Conservation (phyloP, 2,797 vertebrate species). For the Scolopax rusticola region DNA sequence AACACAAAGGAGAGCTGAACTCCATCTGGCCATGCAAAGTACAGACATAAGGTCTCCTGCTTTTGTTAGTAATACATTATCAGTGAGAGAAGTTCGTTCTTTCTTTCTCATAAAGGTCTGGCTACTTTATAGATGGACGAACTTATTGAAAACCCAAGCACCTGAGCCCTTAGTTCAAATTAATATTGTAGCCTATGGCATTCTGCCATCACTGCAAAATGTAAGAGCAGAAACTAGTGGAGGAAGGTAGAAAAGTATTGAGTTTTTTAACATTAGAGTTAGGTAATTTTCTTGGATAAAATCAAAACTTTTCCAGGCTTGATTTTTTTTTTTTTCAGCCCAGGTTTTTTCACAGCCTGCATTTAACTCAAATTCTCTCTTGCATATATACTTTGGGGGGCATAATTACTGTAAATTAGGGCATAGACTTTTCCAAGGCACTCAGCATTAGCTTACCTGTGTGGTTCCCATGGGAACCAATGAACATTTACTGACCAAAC, state of each 20-base stretch:
- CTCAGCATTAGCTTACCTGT: neutral
- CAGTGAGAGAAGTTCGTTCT: neutral
- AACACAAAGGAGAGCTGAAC: neutral
- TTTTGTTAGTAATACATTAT: neutral
- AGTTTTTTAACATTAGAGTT: neutral
- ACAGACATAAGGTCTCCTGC: neutral
- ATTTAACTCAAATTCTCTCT: neutral
- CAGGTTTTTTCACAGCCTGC: neutral
- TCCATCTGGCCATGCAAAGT: neutral
- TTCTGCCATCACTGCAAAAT: neutral
- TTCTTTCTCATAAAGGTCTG: neutral
- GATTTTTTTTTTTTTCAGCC: neutral
- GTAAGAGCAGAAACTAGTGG: neutral
- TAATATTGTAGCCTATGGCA: neutral
- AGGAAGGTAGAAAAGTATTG: neutral
- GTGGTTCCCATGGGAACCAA: neutral
- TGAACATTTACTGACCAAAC: neutral
- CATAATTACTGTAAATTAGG: neutral
- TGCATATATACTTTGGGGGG: neutral
- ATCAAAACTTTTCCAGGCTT: neutral
- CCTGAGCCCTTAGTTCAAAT: neutral
- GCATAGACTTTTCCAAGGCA: neutral
- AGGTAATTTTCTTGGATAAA: neutral
- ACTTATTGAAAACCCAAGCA: neutral
- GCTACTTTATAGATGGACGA: neutral